Percentiles rank a stretch among this genome's conserved stretches.
These are phyloP conservation scores for rat (Rattus norvegicus) DNA, from an alignment of 2,113 vertebrate species.

Conservation along the genomic window DNA sequence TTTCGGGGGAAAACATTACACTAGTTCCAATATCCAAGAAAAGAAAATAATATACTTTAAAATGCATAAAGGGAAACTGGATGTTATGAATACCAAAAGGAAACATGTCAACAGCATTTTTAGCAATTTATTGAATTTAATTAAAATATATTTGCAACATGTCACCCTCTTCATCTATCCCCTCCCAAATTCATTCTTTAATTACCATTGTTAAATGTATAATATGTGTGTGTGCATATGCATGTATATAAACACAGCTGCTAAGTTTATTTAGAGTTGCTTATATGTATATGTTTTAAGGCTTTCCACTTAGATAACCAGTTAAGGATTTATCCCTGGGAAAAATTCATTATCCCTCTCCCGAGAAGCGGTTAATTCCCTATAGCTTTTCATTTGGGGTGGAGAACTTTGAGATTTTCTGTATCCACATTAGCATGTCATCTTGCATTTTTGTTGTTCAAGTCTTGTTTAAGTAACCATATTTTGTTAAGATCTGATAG, in stretches of 20 bases:
- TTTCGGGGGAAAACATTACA: not conserved
- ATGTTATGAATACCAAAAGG: not conserved
- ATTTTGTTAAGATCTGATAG: not conserved
- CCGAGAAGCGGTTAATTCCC: not conserved
- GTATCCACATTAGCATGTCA: not conserved
- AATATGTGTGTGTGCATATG: no score
- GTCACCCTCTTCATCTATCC: not conserved
- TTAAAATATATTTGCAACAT: not conserved
- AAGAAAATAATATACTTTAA: not conserved
- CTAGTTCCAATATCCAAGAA: not conserved
- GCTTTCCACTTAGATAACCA: not conserved
- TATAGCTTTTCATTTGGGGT: not conserved
- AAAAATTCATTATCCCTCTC: not conserved
- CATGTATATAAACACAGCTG: not conserved
- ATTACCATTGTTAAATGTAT: not conserved
- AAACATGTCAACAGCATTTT: not conserved
- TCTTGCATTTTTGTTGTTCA: not conserved
- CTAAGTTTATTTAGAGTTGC: not conserved
- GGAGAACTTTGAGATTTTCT: not conserved
- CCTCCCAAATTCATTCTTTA: not conserved
- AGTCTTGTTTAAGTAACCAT: not conserved
- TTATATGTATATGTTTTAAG: not conserved
- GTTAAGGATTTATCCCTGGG: not conserved
- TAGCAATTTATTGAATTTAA: not conserved
- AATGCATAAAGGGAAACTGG: not conserved